Conservation (phyloP, 2,797 vertebrate genomes). For the Champsocephalus gunnari region DNA sequence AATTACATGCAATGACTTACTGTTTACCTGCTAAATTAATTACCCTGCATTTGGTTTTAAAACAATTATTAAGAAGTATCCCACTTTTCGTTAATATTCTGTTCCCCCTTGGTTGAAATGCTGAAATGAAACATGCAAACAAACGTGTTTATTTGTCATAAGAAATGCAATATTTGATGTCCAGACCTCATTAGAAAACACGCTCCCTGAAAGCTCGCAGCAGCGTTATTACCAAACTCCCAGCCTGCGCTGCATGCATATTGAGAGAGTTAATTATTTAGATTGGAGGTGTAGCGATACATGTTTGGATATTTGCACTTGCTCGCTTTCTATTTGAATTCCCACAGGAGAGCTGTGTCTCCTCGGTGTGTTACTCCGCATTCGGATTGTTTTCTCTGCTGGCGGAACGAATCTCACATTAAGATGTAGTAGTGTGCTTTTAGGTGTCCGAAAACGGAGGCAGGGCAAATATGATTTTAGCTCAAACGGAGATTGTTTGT, state of each 20-base stretch:
- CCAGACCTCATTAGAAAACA: slow-evolving; percentile 22
- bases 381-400: slow-evolving; percentile 34
- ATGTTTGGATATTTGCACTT: slow-evolving; percentile 71
- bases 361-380: slow-evolving; percentile 15
- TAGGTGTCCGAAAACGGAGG: slow-evolving; percentile 33
- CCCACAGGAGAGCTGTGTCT: slow-evolving; percentile 46
- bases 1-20: background rate
- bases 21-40: background rate
- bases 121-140: background rate
- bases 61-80: background rate
- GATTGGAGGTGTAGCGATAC: slow-evolving; percentile 58
- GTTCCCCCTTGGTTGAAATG: background rate
- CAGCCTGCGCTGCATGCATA: slow-evolving; percentile 42
- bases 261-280: slow-evolving; percentile 70
- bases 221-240: slow-evolving; percentile 14
- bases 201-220: background rate
- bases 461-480: slow-evolving; percentile 22
- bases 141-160: background rate
- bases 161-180: background rate
- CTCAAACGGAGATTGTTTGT: slow-evolving; percentile 23
- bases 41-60: background rate
- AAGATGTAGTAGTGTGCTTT: slow-evolving; percentile 57
- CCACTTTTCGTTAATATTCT: background rate
- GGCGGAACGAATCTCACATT: slow-evolving; percentile 73
- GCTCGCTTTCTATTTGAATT: slow-evolving; percentile 67